Base-by-base conservation (phyloP, 2,888 invertebrate species). In the Diloba caeruleocephala region DNA sequence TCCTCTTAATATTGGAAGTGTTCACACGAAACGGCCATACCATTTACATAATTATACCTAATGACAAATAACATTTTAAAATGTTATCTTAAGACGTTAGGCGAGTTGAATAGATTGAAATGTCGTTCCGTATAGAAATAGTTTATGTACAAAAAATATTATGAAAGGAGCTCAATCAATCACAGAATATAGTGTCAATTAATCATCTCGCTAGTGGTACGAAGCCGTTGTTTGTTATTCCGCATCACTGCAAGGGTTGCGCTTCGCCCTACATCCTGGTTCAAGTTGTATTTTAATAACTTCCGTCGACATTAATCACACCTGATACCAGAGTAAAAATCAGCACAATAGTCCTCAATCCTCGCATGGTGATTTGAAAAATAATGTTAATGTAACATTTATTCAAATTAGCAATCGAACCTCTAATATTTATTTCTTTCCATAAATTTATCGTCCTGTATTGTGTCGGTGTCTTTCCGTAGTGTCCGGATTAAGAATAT, bases 61-160 rank as follows among this genome's bases (percentile, higher is more conserved):
- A 76, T 89, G 87, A 90, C 85, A 86, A 89, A 91, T 90, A 79
- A 71, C 53, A 74, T 85, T 88, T 89, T 89, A 90, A 92, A 88
- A 82, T 81, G 84, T 78, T 80, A 72, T 46, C 53, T 73, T 70
- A 75, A 78, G 71, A 81, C 68, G 67, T 80, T 83, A 79, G 71
- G 58, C 55, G 69, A 74, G 70, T 73, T 79, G 76, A 84, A 85
- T 83, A 80, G 78, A 79, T 76, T 72, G 68, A 71, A 76, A 71
- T 78, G 55, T 77, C 67, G 58, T 70, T 57, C 68, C 41, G 66
- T 69, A n/a, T n/a, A 70, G 61, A 79, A 73, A 70, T 67, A 72
- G 63, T 72, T 68, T 64, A 55, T 39, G 45, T 41, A 49, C 66
- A 78, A 80, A 80, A 77, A 76, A 66, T 36, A 48, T 63, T 62